Evolutionary conservation across 2,797 vertebrate species (phyloP).

Genomic region (Picus viridis): DNA sequence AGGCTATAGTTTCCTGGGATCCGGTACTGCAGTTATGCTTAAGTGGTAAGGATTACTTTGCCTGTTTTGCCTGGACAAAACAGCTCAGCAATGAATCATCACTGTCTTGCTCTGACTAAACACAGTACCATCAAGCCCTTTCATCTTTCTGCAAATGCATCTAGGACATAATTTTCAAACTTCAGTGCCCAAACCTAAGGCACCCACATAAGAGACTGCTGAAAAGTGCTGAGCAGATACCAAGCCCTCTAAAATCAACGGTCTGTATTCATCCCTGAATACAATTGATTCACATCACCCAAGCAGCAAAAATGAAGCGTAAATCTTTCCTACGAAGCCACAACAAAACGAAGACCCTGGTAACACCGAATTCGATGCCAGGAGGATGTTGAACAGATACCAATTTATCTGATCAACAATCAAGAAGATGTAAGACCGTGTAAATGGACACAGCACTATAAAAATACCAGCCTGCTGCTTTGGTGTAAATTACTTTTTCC

Average conservation of each 20-base stretch:
- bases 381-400: neutral
- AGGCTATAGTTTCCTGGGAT: neutral
- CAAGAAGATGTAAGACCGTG: neutral
- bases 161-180: neutral
- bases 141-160: neutral
- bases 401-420: neutral
- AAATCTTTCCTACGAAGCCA: neutral
- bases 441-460: neutral
- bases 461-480: neutral
- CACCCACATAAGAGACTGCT: neutral
- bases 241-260: slow-evolving; percentile 50
- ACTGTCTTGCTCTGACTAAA: neutral
- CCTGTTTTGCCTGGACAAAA: neutral
- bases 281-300: slow-evolving; percentile 25
- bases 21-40: neutral
- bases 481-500: neutral
- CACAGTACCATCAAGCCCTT: too few species aligned
- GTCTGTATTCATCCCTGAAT: slow-evolving; percentile 13
- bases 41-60: neutral
- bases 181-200: neutral
- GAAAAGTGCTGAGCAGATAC: slow-evolving; percentile 13
- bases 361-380: neutral
- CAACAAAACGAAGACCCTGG: neutral
- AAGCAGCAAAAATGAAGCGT: neutral
- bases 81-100: neutral